These are phyloP conservation scores for Adelphocoris suturalis DNA, from an alignment of 2,888 invertebrate species.

Conservation along the genomic window DNA sequence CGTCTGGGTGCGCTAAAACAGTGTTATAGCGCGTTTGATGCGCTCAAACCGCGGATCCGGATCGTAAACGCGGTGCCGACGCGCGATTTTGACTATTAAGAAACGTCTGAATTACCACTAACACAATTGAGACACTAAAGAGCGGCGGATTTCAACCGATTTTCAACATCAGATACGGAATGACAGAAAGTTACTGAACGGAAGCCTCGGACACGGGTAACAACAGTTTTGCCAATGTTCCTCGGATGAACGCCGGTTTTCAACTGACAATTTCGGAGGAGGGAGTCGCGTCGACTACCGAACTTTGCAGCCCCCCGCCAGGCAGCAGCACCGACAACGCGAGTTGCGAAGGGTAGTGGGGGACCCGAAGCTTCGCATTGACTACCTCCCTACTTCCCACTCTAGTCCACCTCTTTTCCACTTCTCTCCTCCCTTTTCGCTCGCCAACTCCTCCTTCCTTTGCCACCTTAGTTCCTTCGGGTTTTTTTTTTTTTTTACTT, in stretches of 20 bases:
- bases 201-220: slow-evolving; percentile 12
- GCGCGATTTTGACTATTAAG: neutral
- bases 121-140: neutral
- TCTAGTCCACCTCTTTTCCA: slow-evolving; percentile 33
- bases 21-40: neutral
- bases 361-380: slow-evolving; percentile 56
- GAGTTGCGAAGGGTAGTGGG: slow-evolving; percentile 38
- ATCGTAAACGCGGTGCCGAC: neutral
- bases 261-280: slow-evolving; percentile 53
- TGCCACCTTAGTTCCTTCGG: slow-evolving; percentile 31
- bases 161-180: neutral
- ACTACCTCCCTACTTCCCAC: slow-evolving; percentile 61
- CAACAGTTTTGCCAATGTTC: neutral
- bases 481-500: slow-evolving; percentile 8
- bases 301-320: slow-evolving; percentile 39
- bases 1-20: slow-evolving; percentile 32
- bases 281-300: slow-evolving; percentile 30
- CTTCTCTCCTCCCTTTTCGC: slow-evolving; percentile 33
- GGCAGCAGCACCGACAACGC: slow-evolving; percentile 63
- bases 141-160: neutral
- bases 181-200: neutral
- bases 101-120: neutral
- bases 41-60: neutral
- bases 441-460: slow-evolving; percentile 58
- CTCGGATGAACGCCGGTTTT: slow-evolving; percentile 60